These are phyloP conservation scores for Carettochelys insculpta DNA, from an alignment of 2,113 vertebrate genomes.

Conservation along the genomic window DNA sequence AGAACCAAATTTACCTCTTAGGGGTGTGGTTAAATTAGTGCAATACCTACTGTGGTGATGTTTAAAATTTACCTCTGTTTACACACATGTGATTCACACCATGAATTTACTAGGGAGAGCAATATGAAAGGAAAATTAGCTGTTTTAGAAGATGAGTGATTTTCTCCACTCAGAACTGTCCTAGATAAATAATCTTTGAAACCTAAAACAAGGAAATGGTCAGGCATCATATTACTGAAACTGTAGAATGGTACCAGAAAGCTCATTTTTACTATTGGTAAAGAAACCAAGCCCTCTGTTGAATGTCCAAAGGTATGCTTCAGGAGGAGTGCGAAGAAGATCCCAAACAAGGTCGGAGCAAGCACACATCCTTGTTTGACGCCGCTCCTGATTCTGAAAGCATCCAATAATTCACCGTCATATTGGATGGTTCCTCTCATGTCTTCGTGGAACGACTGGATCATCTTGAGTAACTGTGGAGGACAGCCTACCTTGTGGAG, in stretches of 20 bases:
- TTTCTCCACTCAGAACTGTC: not conserved
- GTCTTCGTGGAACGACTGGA: too few relatives aligned
- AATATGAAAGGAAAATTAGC: constrained; percentile 23
- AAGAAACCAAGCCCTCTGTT: too few relatives aligned
- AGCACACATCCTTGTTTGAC: too few relatives aligned
- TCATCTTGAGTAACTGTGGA: too few relatives aligned
- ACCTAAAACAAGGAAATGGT: not conserved
- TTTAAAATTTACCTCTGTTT: constrained; percentile 5
- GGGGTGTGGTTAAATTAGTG: not conserved
- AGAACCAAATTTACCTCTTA: not conserved
- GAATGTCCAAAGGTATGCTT: too few relatives aligned
- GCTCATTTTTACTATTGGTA: not conserved
- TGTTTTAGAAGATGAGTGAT: constrained; percentile 4
- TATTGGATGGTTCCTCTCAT: too few relatives aligned
- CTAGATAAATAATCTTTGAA: constrained; percentile 35
- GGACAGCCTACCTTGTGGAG: too few relatives aligned
- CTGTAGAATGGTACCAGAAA: not conserved
- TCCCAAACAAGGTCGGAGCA: too few relatives aligned
- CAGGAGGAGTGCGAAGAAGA: too few relatives aligned
- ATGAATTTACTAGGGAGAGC: not conserved
- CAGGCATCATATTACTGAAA: not conserved
- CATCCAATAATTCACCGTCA: too few relatives aligned
- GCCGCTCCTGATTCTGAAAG: too few relatives aligned
- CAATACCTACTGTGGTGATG: not conserved
- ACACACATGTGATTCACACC: not conserved